Percentiles rank a stretch among this genome's conserved stretches.
Evolutionary conservation across 1,140 invertebrate genomes (phyloP).

Genomic region (Hesperophylax magnus): DNA sequence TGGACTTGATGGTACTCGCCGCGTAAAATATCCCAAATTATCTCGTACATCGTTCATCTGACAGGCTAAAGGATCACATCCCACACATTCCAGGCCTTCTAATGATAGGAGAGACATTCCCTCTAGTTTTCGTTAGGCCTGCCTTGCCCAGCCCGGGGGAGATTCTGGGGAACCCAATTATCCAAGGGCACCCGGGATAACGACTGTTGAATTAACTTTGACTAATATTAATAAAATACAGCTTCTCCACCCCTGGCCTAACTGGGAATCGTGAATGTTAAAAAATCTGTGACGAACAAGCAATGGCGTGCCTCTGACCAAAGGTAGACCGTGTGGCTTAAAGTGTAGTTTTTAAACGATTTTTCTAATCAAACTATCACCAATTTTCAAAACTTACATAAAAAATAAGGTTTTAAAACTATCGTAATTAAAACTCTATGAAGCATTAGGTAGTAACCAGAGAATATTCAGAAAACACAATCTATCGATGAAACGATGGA

Average conservation of each 20-base stretch:
- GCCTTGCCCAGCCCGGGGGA: constrained; percentile 8
- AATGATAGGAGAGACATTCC: constrained; percentile 43
- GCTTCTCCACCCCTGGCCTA: constrained; percentile 33
- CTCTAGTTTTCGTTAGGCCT: constrained; percentile 27
- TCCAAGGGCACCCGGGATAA: constrained; percentile 50
- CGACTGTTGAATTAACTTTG: constrained; percentile 58
- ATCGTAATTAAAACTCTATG: too few relatives aligned
- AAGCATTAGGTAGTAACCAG: too few relatives aligned
- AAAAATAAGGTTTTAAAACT: too few relatives aligned
- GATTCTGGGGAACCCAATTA: constrained; percentile 53
- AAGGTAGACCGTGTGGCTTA: too few relatives aligned
- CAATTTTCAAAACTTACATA: too few relatives aligned
- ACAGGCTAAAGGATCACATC: constrained; percentile 45
- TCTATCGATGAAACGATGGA: too few relatives aligned
- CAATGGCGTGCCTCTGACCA: too few relatives aligned
- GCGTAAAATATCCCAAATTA: constrained; percentile 7
- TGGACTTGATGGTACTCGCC: not conserved
- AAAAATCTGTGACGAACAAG: constrained; percentile 27
- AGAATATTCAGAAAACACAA: too few relatives aligned
- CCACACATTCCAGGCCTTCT: constrained; percentile 43
- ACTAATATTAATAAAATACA: constrained; percentile 57
- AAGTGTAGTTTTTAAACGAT: too few relatives aligned
- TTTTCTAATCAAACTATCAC: too few relatives aligned
- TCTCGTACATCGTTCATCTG: constrained; percentile 36
- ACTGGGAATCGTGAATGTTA: not conserved